Evolutionary conservation across 2,888 invertebrate species (phyloP).

Genomic region (Oithona nana): DNA sequence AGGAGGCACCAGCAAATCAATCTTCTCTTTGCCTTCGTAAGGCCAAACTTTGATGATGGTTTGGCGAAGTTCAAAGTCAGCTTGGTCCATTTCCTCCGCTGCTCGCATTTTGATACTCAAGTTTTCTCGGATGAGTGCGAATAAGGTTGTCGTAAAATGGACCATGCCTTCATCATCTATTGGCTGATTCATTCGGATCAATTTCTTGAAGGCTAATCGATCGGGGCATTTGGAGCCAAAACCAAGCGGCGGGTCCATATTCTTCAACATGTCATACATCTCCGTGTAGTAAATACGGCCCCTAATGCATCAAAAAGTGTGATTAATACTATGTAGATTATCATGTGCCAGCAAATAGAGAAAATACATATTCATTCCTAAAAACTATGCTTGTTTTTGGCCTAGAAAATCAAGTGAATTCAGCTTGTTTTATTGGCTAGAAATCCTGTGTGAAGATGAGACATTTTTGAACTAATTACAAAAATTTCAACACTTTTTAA

Average conservation of each 20-base stretch:
- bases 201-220: constrained; percentile 92
- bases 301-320: too few species aligned
- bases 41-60: constrained; percentile 52
- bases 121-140: constrained; percentile 96
- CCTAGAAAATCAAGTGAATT: too few species aligned
- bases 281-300: constrained; percentile 95
- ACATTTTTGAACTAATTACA: too few species aligned
- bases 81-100: constrained; percentile 99
- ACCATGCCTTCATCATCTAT: constrained; percentile 88
- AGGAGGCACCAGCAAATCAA: constrained; percentile 16
- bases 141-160: constrained; percentile 94
- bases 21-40: constrained; percentile 17
- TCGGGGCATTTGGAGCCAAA: constrained; percentile 99
- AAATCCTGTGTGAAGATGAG: too few species aligned
- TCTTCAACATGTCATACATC: constrained; percentile 99
- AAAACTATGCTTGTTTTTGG: too few species aligned
- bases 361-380: too few species aligned
- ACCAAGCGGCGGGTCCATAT: constrained; percentile 98
- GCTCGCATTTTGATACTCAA: constrained; percentile 92
- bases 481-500: too few species aligned
- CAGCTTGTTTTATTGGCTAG: too few species aligned
- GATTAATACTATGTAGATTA: too few species aligned
- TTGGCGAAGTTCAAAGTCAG: constrained; percentile 82
- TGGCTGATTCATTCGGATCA: constrained; percentile 99
- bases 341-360: too few species aligned